These are phyloP conservation scores for Scortum barcoo DNA, from an alignment of 2,113 vertebrate genomes.

Conservation along the genomic window DNA sequence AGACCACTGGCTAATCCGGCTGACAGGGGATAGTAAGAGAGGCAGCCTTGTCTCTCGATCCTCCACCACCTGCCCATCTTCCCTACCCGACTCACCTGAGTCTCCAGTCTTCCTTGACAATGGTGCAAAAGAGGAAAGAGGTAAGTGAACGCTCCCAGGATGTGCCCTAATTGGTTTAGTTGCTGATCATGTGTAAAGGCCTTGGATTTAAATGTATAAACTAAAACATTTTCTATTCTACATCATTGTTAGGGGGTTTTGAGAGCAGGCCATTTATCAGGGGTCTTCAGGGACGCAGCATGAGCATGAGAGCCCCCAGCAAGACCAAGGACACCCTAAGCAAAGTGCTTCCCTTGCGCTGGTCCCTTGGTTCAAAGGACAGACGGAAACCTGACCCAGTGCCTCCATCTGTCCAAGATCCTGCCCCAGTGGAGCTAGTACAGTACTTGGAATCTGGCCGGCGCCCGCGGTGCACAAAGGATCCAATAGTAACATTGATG, in stretches of 20 bases:
- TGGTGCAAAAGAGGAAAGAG: conserved; percentile 77
- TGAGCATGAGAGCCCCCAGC: conserved; percentile 86
- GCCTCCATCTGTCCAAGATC: conserved; percentile 53
- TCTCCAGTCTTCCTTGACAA: conserved; percentile 80
- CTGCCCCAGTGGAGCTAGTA: conserved; percentile 85
- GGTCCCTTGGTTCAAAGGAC: conserved; percentile 87
- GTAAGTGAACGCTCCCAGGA: conserved; percentile 64
- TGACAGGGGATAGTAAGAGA: conserved; percentile 80
- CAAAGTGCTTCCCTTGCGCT: conserved; percentile 85
- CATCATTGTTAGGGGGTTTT: conserved; percentile 78
- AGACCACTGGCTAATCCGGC: conserved; percentile 90
- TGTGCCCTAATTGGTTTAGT: background rate
- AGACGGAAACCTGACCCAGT: conserved; percentile 75
- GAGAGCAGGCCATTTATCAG: conserved; percentile 82
- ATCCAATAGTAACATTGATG: conserved; percentile 79
- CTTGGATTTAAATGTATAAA: background rate
- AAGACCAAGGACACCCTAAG: conserved; percentile 81
- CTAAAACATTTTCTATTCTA: conserved; percentile 15
- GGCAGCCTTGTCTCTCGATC: conserved; percentile 83
- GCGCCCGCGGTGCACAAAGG: conserved; percentile 89
- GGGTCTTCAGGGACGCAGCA: conserved; percentile 85
- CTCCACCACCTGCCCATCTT: conserved; percentile 79
- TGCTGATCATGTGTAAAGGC: background rate
- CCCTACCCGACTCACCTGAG: conserved; percentile 77
- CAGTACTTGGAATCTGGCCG: conserved; percentile 92